These are phyloP conservation scores for Bombus superbus DNA, from an alignment of 1,140 invertebrate species.

Conservation along the genomic window DNA sequence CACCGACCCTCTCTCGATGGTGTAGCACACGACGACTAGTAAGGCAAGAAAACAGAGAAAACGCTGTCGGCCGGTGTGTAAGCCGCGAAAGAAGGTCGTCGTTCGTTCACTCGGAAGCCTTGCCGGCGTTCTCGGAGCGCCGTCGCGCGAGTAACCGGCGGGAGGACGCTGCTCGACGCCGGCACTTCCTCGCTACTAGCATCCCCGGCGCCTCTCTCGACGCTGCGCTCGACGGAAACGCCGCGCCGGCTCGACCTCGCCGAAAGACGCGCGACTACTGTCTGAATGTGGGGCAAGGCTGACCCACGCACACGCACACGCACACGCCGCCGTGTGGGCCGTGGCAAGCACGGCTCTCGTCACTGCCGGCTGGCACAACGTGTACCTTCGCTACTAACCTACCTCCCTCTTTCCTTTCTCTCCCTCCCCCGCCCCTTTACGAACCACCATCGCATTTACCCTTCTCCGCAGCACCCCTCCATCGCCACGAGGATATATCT, in stretches of 20 bases:
- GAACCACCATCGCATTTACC: conserved; percentile 30
- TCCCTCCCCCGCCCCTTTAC: conserved; percentile 16
- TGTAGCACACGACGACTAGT: neutral
- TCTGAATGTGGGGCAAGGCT: conserved; percentile 38
- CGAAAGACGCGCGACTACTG: conserved; percentile 37
- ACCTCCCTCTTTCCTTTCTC: conserved; percentile 51
- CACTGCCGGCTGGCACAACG: conserved; percentile 81
- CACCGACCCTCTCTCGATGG: neutral
- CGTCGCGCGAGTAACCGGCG: conserved; percentile 57
- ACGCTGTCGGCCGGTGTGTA: neutral
- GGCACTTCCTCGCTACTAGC: conserved; percentile 62
- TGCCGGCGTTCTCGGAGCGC: conserved; percentile 51
- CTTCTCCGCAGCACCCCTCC: conserved; percentile 29
- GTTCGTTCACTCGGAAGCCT: conserved; percentile 60
- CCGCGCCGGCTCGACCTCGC: conserved; percentile 34
- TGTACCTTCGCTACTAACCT: conserved; percentile 79
- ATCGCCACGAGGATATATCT: conserved; percentile 54
- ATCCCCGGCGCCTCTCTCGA: conserved; percentile 28
- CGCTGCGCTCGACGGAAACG: neutral
- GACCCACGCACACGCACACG: conserved; percentile 38
- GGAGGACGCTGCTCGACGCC: conserved; percentile 64
- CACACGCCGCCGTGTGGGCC: conserved; percentile 69
- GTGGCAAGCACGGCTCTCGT: conserved; percentile 78
- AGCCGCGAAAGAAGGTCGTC: conserved; percentile 21
- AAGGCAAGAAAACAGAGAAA: conserved; percentile 7